These are phyloP conservation scores for Tragopan temminckii DNA, from an alignment of 2,797 vertebrate genomes.

Conservation along the genomic window DNA sequence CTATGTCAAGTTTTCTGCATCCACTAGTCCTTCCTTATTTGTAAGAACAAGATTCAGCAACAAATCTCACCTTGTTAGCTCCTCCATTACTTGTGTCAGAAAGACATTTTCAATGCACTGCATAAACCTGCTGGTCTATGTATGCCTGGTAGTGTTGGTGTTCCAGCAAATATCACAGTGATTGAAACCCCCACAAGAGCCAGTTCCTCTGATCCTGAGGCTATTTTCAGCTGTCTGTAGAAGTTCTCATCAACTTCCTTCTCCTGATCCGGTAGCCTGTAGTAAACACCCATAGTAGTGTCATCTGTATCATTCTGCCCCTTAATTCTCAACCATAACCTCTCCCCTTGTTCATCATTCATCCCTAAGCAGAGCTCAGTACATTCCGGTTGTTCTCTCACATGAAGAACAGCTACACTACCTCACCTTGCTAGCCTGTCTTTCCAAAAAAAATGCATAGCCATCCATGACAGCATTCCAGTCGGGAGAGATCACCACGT, in stretches of 20 bases:
- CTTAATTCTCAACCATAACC: neutral
- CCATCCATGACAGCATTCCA: neutral
- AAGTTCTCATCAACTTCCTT: neutral
- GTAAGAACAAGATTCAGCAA: no score
- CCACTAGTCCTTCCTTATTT: no score
- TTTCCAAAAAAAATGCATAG: no score
- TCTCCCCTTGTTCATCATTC: no score
- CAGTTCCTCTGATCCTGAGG: neutral
- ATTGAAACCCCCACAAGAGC: neutral
- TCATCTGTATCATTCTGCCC: neutral
- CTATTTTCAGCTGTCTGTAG: neutral
- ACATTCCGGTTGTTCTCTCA: neutral
- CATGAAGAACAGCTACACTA: neutral
- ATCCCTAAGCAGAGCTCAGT: neutral
- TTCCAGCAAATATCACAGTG: neutral
- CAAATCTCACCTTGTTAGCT: no score
- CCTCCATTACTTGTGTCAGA: no score
- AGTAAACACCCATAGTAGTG: neutral
- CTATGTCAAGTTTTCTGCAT: no score
- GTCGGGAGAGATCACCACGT: neutral
- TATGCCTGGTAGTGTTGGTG: neutral
- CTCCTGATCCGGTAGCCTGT: neutral
- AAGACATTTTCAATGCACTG: no score
- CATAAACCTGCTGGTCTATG: no score
- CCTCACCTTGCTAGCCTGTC: no score